Percentiles rank a stretch among this genome's conserved stretches.
These are phyloP conservation scores for Periophthalmus magnuspinnatus DNA, from an alignment of 2,797 vertebrate genomes.

Conservation along the genomic window DNA sequence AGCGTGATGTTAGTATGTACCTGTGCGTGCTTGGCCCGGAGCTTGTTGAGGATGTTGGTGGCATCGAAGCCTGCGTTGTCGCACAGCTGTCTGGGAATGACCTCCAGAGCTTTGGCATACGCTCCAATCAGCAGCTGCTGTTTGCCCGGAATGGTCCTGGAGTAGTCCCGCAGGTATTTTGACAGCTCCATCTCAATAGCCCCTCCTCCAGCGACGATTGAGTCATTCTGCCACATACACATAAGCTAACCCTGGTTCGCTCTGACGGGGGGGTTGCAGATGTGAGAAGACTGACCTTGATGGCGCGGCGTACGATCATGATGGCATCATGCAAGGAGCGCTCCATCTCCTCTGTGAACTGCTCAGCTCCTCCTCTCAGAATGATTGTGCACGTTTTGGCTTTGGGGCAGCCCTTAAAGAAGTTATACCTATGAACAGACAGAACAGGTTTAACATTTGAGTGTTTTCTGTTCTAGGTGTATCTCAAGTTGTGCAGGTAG, in stretches of 20 bases:
- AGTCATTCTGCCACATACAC: conserved; percentile 85
- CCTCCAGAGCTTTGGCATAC: conserved; percentile 94
- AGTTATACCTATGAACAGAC: conserved; percentile 86
- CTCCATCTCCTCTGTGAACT: conserved; percentile 98
- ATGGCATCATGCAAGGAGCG: conserved; percentile 96
- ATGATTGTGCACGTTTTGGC: conserved; percentile 95
- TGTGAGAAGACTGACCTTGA: conserved; percentile 84
- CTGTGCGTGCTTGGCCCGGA: conserved; percentile 94
- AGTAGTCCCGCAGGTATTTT: conserved; percentile 92
- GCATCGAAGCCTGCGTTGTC: conserved; percentile 98
- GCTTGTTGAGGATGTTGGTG: conserved; percentile 98
- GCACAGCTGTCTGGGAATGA: conserved; percentile 96
- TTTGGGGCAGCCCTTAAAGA: conserved; percentile 95
- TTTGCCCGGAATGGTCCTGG: conserved; percentile 95
- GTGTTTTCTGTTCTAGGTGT: too few species aligned
- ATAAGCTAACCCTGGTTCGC: not conserved
- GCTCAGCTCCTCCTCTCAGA: conserved; percentile 92
- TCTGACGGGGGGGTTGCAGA: not conserved
- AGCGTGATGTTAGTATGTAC: conserved; percentile 53
- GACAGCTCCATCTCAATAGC: conserved; percentile 99
- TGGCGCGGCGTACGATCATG: conserved; percentile 97
- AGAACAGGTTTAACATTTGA: not conserved
- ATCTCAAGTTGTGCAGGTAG: not conserved
- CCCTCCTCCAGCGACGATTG: conserved; percentile 91
- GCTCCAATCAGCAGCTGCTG: conserved; percentile 96